Evolutionary conservation across 2,113 vertebrate species (phyloP).

Genomic region (Amblyopsis rosae): DNA sequence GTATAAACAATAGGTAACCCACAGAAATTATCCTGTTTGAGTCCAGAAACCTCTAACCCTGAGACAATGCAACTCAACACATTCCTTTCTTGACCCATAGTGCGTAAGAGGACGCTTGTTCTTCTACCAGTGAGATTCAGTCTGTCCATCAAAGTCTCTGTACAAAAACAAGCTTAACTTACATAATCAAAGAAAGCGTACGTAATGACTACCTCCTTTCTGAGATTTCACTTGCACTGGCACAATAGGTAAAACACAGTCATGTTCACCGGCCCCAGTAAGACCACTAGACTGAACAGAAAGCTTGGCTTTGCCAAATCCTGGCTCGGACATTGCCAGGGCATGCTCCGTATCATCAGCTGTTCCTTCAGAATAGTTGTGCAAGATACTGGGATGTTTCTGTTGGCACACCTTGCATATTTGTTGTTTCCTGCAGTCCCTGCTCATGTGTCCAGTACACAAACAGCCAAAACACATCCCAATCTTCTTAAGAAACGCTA

Average conservation of each 20-base stretch:
- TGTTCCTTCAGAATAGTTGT: not conserved
- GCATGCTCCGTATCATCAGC: not conserved
- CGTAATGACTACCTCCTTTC: not conserved
- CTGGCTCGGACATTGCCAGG: not conserved
- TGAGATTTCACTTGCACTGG: not conserved
- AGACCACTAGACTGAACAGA: not conserved
- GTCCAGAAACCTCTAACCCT: constrained; percentile 2
- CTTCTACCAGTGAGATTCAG: not conserved
- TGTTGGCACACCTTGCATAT: not conserved
- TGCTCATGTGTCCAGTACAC: not conserved
- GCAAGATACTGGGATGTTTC: not conserved
- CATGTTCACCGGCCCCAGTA: not conserved
- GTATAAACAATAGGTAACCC: constrained; percentile 10
- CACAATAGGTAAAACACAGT: not conserved
- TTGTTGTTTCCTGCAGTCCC: not conserved
- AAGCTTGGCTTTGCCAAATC: not conserved
- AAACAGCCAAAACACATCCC: not conserved
- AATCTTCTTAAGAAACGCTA: not conserved
- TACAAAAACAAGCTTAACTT: not conserved
- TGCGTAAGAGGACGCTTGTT: not conserved
- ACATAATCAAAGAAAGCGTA: not conserved
- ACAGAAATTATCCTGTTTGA: constrained; percentile 1
- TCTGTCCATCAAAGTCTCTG: not conserved
- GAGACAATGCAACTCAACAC: constrained; percentile 10
- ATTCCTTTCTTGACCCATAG: constrained; percentile 24